Evolutionary conservation across 1,140 invertebrate genomes (phyloP), one percentile per base, ranked within the genome.

Genomic region (Stegodyphus mimosarum): DNA sequence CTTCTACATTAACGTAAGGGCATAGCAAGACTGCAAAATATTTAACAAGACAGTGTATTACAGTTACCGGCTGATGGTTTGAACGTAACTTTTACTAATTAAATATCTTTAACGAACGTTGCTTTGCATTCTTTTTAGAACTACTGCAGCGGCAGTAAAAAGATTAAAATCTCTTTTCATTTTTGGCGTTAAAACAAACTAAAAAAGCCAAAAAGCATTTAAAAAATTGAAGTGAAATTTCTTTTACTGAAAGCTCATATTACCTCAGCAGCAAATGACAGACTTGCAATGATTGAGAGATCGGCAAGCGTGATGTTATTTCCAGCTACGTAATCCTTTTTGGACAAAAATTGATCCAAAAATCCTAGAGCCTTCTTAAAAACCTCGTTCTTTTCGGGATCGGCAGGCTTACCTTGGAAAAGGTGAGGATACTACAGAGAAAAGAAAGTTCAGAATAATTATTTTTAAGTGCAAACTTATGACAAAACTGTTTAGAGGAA

Each of bases 221-320:
- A 7, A 67, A 67, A 67, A 33, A 33, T 33, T 33, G 33, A 17
- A 9, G 5, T 7, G 10, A 10, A 49, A 7, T 7, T 72, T 72
- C 49, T 72, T 15, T 7, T 10, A 69, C 13, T 10, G 7, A 10
- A 1, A 69, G 9, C 17, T 48, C 5, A 60, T 15, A 15, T 67
- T 67, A 67, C 66, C 66, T 89, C 87, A 2, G 88, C 74, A 17
- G 18, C 18, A 7, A 89, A 87, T 2, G 88, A 85, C 0, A 89
- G 87, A 9, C 87, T 87, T 48, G 89, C 88, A 17, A 88, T 55
- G 6, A 90, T 78, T 49, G 86, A 87, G 53, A 88, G 77, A 84
- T 90, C 90, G 15, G 90, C 90, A 3, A 90, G 86, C 0, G 90
- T 90, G 48, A 89, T 67, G 9, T 87, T 73, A 72, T 89, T 87